These are phyloP conservation scores for Drosophila varians DNA, from an alignment of 1,140 invertebrate species.

Conservation along the genomic window DNA sequence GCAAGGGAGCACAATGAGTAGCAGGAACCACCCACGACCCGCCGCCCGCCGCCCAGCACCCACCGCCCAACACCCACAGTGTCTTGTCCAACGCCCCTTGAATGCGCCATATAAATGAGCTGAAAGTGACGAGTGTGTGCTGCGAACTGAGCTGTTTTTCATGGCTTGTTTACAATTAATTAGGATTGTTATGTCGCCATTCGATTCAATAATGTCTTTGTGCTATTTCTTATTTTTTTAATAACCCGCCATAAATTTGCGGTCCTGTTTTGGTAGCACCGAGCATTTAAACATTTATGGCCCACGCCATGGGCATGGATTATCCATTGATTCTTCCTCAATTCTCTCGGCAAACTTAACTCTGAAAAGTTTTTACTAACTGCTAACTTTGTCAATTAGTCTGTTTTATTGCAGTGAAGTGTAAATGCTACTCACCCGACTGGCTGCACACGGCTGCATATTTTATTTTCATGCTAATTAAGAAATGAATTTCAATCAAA, in stretches of 20 bases:
- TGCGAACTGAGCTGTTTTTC: slow-evolving; percentile 51
- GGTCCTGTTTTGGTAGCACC: slow-evolving; percentile 43
- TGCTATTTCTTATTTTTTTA: slow-evolving; percentile 43
- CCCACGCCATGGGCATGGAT: slow-evolving; percentile 19
- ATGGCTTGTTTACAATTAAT: slow-evolving; percentile 80
- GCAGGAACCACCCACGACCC: not conserved
- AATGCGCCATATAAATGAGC: slow-evolving; percentile 43
- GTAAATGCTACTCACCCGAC: not conserved
- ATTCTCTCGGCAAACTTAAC: slow-evolving; percentile 10
- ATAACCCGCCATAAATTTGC: slow-evolving; percentile 45
- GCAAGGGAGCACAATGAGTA: slow-evolving; percentile 9
- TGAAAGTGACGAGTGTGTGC: slow-evolving; percentile 32
- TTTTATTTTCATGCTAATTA: slow-evolving; percentile 2
- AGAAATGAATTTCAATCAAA: slow-evolving; percentile 9
- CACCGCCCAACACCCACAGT: slow-evolving; percentile 6
- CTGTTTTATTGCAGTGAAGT: not conserved
- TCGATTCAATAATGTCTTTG: slow-evolving; percentile 68
- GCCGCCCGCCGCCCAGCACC: not conserved
- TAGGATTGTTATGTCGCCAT: slow-evolving; percentile 72
- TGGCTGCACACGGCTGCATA: slow-evolving; percentile 1
- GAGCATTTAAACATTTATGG: slow-evolving; percentile 29
- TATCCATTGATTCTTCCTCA: slow-evolving; percentile 4
- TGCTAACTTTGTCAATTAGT: slow-evolving; percentile 6
- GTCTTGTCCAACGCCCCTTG: slow-evolving; percentile 11
- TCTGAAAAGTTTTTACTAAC: slow-evolving; percentile 14